phyloP scores from a whole-genome alignment of 2,797 vertebrate genomes.

The Gambelia wislizenii region DNA sequence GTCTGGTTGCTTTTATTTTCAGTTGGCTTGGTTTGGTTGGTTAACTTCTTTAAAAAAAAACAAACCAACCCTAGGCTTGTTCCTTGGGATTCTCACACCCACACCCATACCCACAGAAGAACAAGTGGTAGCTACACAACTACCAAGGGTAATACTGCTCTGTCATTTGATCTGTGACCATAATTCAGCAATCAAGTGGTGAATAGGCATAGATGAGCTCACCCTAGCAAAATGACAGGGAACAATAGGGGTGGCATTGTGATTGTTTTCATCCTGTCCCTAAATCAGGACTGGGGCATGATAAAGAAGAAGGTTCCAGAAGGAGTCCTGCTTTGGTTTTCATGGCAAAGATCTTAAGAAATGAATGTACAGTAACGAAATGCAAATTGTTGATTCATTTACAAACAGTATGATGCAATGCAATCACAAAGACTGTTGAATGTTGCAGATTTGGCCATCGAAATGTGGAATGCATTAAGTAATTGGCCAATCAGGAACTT shows the following conservation, averaged over 20 bases:
- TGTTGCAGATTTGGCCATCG: too few species aligned
- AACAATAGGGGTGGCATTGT: neutral
- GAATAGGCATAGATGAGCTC: neutral
- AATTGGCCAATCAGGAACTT: too few species aligned
- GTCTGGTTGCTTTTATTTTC: neutral
- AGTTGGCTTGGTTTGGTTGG: neutral
- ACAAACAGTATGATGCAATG: too few species aligned
- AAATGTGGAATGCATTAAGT: too few species aligned
- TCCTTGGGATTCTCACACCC: neutral
- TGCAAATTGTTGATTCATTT: too few species aligned
- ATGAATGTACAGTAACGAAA: too few species aligned
- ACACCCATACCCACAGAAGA: too few species aligned
- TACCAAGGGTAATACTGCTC: neutral
- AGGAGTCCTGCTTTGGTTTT: too few species aligned
- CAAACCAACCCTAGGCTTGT: neutral
- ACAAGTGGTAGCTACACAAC: neutral
- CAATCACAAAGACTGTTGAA: too few species aligned
- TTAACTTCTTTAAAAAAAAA: neutral
- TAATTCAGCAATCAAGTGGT: neutral
- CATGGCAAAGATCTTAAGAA: too few species aligned
- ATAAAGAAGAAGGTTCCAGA: neutral
- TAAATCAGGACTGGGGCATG: neutral
- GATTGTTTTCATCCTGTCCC: neutral
- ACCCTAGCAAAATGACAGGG: neutral
- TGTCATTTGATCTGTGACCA: neutral